Percentiles rank a stretch among this genome's conserved stretches.
Conservation (phyloP, 2,797 vertebrate genomes). For the Emys orbicularis region DNA sequence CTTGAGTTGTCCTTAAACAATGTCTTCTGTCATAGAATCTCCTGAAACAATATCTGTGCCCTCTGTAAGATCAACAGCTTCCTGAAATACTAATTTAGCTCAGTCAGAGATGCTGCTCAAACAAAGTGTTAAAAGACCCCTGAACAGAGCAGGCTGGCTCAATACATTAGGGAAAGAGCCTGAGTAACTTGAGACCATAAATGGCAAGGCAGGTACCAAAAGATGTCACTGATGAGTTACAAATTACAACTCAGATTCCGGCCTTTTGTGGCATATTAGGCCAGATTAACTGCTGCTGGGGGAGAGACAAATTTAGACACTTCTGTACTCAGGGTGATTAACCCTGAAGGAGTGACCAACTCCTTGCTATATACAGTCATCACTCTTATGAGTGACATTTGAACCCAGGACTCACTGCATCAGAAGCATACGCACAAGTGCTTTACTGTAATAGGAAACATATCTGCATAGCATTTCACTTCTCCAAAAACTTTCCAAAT, state of each 20-base stretch:
- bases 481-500: neutral
- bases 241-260: neutral
- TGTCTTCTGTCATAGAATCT: slow-evolving; percentile 18
- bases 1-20: slow-evolving; percentile 20
- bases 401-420: neutral
- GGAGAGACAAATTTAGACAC: neutral
- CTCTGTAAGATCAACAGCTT: neutral
- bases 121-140: neutral
- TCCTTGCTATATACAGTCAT: neutral
- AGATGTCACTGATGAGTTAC: fast-evolving
- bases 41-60: neutral
- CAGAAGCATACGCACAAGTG: neutral
- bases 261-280: neutral
- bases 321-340: neutral
- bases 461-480: neutral
- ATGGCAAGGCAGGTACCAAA: neutral
- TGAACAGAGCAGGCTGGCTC: neutral
- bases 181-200: neutral
- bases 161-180: neutral
- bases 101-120: neutral
- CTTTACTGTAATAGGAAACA: neutral
- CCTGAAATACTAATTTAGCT: neutral
- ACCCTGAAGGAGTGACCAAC: neutral
- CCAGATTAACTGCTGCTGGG: neutral
- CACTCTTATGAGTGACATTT: neutral